phyloP scores from a whole-genome alignment of 2,113 vertebrate genomes.

The Chionis minor region DNA sequence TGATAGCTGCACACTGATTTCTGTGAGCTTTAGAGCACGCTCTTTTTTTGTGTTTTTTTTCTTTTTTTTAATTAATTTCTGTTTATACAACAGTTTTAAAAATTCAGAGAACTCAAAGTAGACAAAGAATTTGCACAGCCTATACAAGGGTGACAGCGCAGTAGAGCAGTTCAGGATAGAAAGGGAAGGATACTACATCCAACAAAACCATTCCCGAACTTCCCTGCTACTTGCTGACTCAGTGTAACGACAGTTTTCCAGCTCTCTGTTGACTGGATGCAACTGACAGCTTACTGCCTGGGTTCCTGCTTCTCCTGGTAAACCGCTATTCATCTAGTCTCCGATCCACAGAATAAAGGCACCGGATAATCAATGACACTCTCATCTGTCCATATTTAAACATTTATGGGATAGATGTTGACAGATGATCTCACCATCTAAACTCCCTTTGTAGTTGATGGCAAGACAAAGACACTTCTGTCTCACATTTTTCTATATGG shows the following conservation, averaged over 20 bases:
- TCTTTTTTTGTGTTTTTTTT: neutral
- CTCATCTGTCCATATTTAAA: conserved; percentile 41
- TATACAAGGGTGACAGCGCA: neutral
- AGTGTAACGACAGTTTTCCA: neutral
- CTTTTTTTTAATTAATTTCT: neutral
- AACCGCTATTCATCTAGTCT: neutral
- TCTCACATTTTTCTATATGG: neutral
- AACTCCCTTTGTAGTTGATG: conserved; percentile 26
- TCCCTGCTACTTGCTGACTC: neutral
- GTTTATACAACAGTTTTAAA: neutral
- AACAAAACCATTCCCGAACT: neutral
- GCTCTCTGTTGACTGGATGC: neutral
- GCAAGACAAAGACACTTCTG: conserved; percentile 2
- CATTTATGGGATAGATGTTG: conserved; percentile 19
- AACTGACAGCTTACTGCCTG: neutral
- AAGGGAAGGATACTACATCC: neutral
- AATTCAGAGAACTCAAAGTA: neutral
- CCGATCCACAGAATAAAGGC: neutral
- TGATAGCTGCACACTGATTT: neutral
- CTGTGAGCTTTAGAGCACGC: rapidly evolving
- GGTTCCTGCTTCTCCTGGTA: neutral
- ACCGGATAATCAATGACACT: conserved; percentile 28
- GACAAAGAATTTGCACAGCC: neutral
- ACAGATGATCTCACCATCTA: conserved; percentile 47
- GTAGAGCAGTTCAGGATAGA: neutral